phyloP scores from a whole-genome alignment of 2,113 vertebrate species.

The Salvelinus fontinalis region DNA sequence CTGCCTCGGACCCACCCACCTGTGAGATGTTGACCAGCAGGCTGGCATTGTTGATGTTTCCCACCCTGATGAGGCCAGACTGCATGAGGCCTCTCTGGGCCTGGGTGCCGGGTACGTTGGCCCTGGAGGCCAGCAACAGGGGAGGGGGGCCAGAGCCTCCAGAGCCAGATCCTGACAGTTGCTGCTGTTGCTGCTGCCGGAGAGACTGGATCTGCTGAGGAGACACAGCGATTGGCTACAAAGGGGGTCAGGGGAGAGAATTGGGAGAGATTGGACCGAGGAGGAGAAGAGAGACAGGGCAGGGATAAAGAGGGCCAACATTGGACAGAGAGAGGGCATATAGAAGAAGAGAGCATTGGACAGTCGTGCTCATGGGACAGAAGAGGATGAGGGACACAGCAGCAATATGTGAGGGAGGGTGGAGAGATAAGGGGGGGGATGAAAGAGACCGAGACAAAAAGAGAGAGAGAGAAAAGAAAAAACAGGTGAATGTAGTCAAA shows the following conservation, averaged over 20 bases:
- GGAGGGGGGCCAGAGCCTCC: conserved; percentile 81
- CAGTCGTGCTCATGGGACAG: conserved; percentile 32
- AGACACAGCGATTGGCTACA: conserved; percentile 81
- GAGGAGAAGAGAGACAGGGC: conserved; percentile 27
- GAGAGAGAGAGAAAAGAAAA: background rate
- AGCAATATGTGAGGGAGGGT: conserved; percentile 30
- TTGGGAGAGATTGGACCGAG: conserved; percentile 7
- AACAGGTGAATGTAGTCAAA: background rate
- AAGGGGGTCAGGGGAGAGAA: background rate
- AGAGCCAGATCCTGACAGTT: conserved; percentile 80
- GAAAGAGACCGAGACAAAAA: background rate
- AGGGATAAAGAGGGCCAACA: conserved; percentile 40
- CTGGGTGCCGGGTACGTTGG: conserved; percentile 75
- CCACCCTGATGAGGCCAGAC: conserved; percentile 76
- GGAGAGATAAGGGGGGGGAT: conserved; percentile 34
- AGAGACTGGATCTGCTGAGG: conserved; percentile 91
- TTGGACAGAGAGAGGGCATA: conserved; percentile 10
- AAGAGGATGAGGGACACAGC: too few relatives aligned
- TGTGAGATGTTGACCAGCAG: conserved; percentile 63
- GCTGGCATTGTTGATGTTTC: conserved; percentile 44
- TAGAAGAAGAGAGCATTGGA: conserved; percentile 33
- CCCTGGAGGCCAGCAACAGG: conserved; percentile 87
- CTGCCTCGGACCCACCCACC: conserved; percentile 2
- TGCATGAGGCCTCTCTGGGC: conserved; percentile 87
- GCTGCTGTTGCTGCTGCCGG: conserved; percentile 91